These are phyloP conservation scores for Ramphastos sulfuratus DNA, from an alignment of 2,113 vertebrate genomes.

Conservation along the genomic window DNA sequence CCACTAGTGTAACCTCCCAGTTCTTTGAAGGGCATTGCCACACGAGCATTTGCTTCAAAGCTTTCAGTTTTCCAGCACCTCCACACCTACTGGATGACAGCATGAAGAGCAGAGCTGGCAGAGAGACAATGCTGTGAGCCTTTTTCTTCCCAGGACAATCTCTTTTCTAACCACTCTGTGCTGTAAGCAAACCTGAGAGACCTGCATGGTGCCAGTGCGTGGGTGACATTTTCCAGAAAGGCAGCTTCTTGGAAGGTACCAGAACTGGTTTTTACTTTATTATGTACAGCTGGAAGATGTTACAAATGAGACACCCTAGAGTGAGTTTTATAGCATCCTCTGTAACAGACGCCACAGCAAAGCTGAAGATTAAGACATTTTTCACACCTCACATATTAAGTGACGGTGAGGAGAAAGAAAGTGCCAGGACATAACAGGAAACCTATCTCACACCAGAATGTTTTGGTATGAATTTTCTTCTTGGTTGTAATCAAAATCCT, in stretches of 20 bases:
- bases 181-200: accelerated
- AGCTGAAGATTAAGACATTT: not conserved
- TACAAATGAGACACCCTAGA: not conserved
- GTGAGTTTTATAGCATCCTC: not conserved
- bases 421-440: not conserved
- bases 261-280: not conserved
- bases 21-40: not conserved
- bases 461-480: not conserved
- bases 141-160: not conserved
- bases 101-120: not conserved
- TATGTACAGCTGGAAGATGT: not conserved
- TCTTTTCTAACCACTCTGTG: accelerated
- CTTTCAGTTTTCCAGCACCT: not conserved
- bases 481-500: not conserved
- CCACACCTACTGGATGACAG: not conserved
- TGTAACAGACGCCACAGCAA: not conserved
- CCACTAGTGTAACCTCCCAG: not conserved
- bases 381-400: not conserved
- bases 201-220: accelerated
- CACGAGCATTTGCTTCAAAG: not conserved
- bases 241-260: not conserved
- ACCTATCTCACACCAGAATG: not conserved
- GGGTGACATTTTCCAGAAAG: not conserved
- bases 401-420: not conserved
- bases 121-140: not conserved